Base-by-base conservation (phyloP, 2,797 vertebrate species). In the Microtus californicus region DNA sequence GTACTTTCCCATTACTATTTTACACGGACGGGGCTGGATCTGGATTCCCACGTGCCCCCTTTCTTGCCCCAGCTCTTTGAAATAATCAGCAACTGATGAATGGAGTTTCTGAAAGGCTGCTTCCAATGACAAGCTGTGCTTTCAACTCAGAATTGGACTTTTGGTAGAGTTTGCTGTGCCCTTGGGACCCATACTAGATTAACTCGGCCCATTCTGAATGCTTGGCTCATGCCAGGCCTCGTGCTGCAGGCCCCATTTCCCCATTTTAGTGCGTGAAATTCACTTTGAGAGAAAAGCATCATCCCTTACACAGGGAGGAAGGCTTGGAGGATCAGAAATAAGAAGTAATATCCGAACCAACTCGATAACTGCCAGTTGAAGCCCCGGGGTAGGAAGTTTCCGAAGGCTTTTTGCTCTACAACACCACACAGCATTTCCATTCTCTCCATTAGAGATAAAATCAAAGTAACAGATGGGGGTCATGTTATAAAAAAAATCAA, bases 381-480 rank as follows among this genome's bases (percentile, higher is more conserved):
- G n/a, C 37, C 37, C n/a, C 13, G 13, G 12, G 34, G 17, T 63
- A 1, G 5, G 13, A 3, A 12, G 54, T 69, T 43, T 29, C 78
- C 17, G 0, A 29, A 83, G 61, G 19, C 37, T 13, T 17, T 59
- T 27, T 5, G n/a, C 71, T 25, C 34, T 11, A 17, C 2, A 12
- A 2, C 14, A 27, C 63, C 63, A 40, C 0, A 0, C 11, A 2
- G 59, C 3, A 0, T 17, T 59, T 73, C 34, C 51, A 7, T 21
- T 61, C 88, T 93, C 48, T 94, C 61, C 59, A 56, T 88, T 79
- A 31, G 59, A 83, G 54, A 10, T 0, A 95, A 76, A 67, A 98
- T 95, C 29, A 92, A 91, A 96, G 94, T 97, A 97, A 80, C 97
- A 98, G 92, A 97, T 63, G 91, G 78, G 56, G 19, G 69, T 98